These are phyloP conservation scores for Morpho helenor DNA, from an alignment of 2,888 invertebrate genomes.

Conservation along the genomic window DNA sequence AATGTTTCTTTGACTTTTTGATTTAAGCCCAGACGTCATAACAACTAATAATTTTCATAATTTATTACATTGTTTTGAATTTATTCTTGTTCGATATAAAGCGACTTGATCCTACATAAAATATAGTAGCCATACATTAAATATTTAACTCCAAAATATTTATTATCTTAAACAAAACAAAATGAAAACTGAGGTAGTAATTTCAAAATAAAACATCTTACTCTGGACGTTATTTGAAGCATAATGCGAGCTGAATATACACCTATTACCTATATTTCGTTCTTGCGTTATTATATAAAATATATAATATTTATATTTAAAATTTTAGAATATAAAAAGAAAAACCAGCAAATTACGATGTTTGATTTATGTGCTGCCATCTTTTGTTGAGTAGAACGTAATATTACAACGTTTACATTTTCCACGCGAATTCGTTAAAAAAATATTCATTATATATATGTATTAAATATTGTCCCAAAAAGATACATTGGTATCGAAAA, in stretches of 20 bases:
- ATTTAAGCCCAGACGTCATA: conserved; percentile 25
- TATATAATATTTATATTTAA: too few species aligned
- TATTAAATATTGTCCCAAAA: not conserved
- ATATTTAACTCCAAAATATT: not conserved
- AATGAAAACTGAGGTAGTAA: too few species aligned
- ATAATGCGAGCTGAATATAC: too few species aligned
- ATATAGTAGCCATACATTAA: not conserved
- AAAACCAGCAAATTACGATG: too few species aligned
- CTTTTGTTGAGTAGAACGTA: conserved; percentile 55
- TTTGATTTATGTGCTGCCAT: conserved; percentile 44
- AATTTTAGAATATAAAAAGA: too few species aligned
- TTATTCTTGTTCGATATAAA: not conserved
- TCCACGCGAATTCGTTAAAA: too few species aligned
- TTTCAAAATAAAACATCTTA: too few species aligned
- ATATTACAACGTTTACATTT: not conserved
- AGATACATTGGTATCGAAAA: not conserved
- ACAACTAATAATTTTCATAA: conserved; percentile 28
- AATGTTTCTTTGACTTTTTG: conserved; percentile 30
- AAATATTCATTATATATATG: not conserved
- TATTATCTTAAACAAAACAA: not conserved
- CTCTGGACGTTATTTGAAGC: too few species aligned
- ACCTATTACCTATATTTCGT: too few species aligned
- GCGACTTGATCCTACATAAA: not conserved
- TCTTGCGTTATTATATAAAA: too few species aligned
- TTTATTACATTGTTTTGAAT: conserved; percentile 14